phyloP scores from a whole-genome alignment of 2,113 vertebrate species.

The Leucopsar rothschildi region DNA sequence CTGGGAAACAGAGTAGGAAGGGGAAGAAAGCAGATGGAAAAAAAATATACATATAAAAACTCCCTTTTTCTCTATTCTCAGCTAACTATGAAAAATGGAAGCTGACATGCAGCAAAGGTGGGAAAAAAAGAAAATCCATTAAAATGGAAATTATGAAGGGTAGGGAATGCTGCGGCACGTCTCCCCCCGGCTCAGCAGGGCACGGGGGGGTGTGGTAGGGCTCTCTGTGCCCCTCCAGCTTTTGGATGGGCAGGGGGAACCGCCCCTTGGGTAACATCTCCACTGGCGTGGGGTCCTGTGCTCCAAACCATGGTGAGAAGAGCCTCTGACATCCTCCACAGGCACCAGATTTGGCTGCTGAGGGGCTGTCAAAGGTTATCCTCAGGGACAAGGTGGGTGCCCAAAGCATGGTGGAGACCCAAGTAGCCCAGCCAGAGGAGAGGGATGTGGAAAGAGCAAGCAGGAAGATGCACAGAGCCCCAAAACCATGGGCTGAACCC shows the following conservation, averaged over 20 bases:
- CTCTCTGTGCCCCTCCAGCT: background rate
- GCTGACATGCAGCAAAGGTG: conserved; percentile 27
- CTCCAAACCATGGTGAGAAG: background rate
- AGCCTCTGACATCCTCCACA: background rate
- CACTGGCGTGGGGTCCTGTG: accelerated
- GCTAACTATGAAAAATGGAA: conserved; percentile 58
- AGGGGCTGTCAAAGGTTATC: background rate
- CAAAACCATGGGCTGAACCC: background rate
- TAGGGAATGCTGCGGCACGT: background rate
- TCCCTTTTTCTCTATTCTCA: conserved; percentile 23
- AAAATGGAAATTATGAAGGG: conserved; percentile 46
- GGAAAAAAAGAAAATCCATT: conserved; percentile 38
- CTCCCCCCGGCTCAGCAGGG: background rate
- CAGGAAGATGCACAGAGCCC: background rate
- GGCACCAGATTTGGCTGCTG: background rate
- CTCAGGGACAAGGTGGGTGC: background rate
- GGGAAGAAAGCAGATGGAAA: conserved; percentile 38
- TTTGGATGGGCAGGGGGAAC: background rate
- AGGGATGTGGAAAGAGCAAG: background rate
- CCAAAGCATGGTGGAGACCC: background rate
- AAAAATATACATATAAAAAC: background rate
- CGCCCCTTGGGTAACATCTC: background rate
- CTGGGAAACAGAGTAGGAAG: background rate
- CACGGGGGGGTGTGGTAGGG: accelerated
- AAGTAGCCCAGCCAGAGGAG: background rate